phyloP scores from a whole-genome alignment of 2,888 invertebrate species.

The Timandra comae region DNA sequence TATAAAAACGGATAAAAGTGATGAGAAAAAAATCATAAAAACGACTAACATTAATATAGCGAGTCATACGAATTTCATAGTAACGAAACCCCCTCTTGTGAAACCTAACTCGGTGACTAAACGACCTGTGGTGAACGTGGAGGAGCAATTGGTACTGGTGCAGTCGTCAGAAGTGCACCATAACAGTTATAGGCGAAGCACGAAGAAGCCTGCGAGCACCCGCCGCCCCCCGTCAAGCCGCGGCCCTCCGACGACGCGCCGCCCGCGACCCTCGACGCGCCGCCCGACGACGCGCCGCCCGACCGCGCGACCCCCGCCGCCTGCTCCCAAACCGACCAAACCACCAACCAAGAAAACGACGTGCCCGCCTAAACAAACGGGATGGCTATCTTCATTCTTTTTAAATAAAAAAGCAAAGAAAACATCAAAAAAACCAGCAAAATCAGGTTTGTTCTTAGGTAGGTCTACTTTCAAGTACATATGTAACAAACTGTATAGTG shows the following conservation, averaged over 20 bases:
- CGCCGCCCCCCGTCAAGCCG: conserved; percentile 29
- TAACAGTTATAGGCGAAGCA: too few relatives aligned
- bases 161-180: conserved; percentile 29
- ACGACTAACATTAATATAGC: conserved; percentile 65
- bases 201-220: conserved; percentile 29
- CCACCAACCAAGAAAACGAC: conserved; percentile 41
- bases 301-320: conserved; percentile 23
- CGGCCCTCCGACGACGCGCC: conserved; percentile 24
- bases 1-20: conserved; percentile 45
- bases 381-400: conserved; percentile 55
- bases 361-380: conserved; percentile 46
- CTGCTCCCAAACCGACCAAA: conserved; percentile 42
- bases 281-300: conserved; percentile 28
- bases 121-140: conserved; percentile 30
- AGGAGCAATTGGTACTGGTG: conserved; percentile 42
- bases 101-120: conserved; percentile 28
- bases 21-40: conserved; percentile 52
- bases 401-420: conserved; percentile 43
- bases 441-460: conserved; percentile 64
- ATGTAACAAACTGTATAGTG: too few relatives aligned
- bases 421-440: conserved; percentile 40
- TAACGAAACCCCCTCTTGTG: conserved; percentile 44
- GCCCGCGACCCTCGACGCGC: conserved; percentile 22
- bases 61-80: conserved; percentile 66
- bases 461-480: conserved; percentile 30